Conservation (phyloP, 2,888 invertebrate genomes). For the Timema podura region DNA sequence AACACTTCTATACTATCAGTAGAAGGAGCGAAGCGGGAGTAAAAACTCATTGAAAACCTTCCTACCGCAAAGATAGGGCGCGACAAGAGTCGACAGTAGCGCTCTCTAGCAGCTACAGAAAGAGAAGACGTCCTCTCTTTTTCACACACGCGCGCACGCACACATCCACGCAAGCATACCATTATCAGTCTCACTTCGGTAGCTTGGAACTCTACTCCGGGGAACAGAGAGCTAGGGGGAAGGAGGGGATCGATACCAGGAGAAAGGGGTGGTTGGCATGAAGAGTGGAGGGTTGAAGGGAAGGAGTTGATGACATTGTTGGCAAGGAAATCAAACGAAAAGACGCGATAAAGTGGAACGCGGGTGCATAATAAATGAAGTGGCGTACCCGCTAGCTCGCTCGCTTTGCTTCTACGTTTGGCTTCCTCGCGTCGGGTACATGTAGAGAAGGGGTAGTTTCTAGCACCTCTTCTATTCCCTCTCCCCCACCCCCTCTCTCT, state of each 20-base stretch:
- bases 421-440: too few species aligned
- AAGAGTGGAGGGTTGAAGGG: background rate
- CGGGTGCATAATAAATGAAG: conserved; percentile 28
- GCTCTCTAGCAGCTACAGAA: too few species aligned
- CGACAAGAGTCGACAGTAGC: too few species aligned
- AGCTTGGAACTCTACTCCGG: background rate
- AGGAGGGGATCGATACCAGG: background rate
- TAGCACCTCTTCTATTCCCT: too few species aligned
- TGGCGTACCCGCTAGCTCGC: background rate
- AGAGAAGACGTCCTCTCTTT: background rate
- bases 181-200: conserved; percentile 15
- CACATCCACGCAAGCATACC: conserved; percentile 6
- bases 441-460: too few species aligned
- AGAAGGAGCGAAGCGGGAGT: too few species aligned
- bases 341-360: conserved; percentile 22
- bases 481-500: too few species aligned
- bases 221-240: background rate
- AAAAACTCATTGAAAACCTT: too few species aligned
- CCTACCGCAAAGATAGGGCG: too few species aligned
- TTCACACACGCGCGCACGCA: background rate
- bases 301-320: conserved; percentile 29
- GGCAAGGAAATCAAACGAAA: conserved; percentile 32
- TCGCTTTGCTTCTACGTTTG: too few species aligned
- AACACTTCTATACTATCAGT: too few species aligned
- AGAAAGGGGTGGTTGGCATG: conserved; percentile 5